Evolutionary conservation across 2,888 invertebrate species (phyloP), one percentile per base, ranked within the genome.

Genomic region (Acrobasis suavella): DNA sequence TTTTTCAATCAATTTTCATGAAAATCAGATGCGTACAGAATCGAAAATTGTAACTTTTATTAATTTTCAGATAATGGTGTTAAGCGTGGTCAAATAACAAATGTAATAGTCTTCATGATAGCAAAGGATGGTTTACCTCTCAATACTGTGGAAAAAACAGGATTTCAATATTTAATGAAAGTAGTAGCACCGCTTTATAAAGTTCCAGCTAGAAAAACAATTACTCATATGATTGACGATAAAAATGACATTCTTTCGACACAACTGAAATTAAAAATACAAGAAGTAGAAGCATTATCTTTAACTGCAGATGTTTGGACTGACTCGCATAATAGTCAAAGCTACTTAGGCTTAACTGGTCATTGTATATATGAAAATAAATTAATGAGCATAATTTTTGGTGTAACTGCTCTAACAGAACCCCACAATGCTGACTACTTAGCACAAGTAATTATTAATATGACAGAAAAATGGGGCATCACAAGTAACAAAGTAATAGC

Each of bases 261-360:
- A 62, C 67, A 69, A 67, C 63, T 69, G 14, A 71, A 67, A 69
- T 10, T 64, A 68, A 68, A 71, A 64, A 51, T 71, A 63, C 60
- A 63, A 69, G 63, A 69, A 59, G 67, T 71, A 67, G 67, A 67
- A 61, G 52, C 65, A 68, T 46, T 70, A 61, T 68, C 62, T 65
- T 69, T 72, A 58, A 72, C 70, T 67, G 64, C 66, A 64, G 68
- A 72, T 70, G 64, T 72, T 66, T 72, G 72, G 72, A 70, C 68
- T 12, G 72, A 69, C 62, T 15, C 67, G 60, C 68, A 64, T 46
- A 68, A 64, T 63, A 66, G 58, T 54, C 55, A 54, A 62, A 66
- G 66, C 66, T 72, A 69, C 62, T 62, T 69, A 62, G 68, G 68
- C 63, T 65, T 71, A 68, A 71, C 69, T 69, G 71, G 67, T 65